A percentile compares a stretch with the other conserved stretches of the same genome.
phyloP scores from a whole-genome alignment of 2,888 invertebrate genomes.

The Amblyjoppa proteus region DNA sequence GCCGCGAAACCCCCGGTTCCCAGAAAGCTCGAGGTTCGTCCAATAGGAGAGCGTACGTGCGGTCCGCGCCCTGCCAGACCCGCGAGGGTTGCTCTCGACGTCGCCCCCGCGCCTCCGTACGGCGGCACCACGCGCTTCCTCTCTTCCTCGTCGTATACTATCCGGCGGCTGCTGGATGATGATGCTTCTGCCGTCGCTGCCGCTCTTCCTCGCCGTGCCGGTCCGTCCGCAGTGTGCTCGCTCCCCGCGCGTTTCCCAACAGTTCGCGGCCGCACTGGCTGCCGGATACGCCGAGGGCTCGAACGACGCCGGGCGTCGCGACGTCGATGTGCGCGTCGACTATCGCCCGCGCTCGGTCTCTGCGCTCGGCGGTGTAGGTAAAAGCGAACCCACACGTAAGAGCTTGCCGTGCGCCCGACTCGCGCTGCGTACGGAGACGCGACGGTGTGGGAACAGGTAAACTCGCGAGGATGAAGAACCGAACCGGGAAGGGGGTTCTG shows the following conservation, averaged over 20 bases:
- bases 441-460: conserved; percentile 43
- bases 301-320: conserved; percentile 43
- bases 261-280: conserved; percentile 39
- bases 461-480: conserved; percentile 16
- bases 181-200: conserved; percentile 30
- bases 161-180: conserved; percentile 45
- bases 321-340: conserved; percentile 61
- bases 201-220: conserved; percentile 43
- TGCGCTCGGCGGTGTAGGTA: conserved; percentile 8
- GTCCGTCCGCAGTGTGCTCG: conserved; percentile 41
- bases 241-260: conserved; percentile 48
- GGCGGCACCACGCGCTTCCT: conserved; percentile 54
- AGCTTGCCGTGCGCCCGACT: conserved; percentile 1
- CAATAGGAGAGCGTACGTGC: conserved; percentile 70
- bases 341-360: conserved; percentile 26
- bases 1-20: conserved; percentile 73
- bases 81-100: conserved; percentile 59
- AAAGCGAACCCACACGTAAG: conserved; percentile 3
- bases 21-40: conserved; percentile 73
- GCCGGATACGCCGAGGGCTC: conserved; percentile 27
- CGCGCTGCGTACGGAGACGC: neutral
- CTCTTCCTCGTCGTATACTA: conserved; percentile 62
- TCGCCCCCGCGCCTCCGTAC: conserved; percentile 57
- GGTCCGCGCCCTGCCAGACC: conserved; percentile 65
- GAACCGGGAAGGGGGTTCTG: conserved; percentile 14